Conservation (phyloP, 2,888 invertebrate species). For the Callosobruchus maculatus region DNA sequence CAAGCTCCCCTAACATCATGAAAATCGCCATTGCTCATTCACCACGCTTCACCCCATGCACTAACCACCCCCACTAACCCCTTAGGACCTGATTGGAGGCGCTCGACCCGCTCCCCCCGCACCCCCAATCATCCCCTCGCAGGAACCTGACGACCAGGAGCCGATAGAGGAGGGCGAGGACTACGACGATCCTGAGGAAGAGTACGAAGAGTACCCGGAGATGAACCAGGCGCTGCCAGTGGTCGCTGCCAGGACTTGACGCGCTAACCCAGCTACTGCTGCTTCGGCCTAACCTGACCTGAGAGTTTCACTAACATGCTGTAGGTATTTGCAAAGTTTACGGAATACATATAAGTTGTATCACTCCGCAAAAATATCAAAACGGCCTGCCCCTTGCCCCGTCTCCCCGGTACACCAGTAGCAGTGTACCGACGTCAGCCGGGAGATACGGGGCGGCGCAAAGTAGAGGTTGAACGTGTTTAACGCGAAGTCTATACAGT, state of each 20-base stretch:
- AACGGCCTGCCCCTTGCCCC: too few relatives aligned
- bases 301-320: constrained; percentile 1
- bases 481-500: too few relatives aligned
- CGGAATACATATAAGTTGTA: too few relatives aligned
- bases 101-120: constrained; percentile 15
- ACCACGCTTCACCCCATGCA: neutral
- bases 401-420: too few relatives aligned
- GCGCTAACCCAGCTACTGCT: neutral
- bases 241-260: constrained; percentile 21
- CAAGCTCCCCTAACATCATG: too few relatives aligned
- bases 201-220: constrained; percentile 60
- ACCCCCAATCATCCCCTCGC: constrained; percentile 47
- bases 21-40: neutral
- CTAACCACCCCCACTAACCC: neutral
- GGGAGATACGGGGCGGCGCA: too few relatives aligned
- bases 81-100: neutral
- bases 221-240: constrained; percentile 44
- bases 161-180: constrained; percentile 54
- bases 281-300: neutral
- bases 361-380: too few relatives aligned
- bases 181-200: constrained; percentile 58
- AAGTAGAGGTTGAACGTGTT: too few relatives aligned
- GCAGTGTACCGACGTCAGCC: too few relatives aligned
- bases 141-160: constrained; percentile 54
- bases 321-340: constrained; percentile 7